phyloP scores from a whole-genome alignment of 2,113 vertebrate species.

The Amia ocellicauda region DNA sequence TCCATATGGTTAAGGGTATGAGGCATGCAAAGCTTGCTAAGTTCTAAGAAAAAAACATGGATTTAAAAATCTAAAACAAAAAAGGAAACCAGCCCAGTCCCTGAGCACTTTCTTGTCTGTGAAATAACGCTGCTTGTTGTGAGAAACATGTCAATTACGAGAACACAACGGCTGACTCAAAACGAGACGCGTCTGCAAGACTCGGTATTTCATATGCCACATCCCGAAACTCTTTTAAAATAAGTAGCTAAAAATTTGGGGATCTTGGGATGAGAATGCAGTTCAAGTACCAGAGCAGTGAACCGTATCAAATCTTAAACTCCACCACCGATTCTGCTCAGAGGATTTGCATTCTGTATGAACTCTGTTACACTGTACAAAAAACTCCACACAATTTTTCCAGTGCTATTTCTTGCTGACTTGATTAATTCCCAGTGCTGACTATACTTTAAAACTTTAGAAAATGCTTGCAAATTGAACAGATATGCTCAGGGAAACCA shows the following conservation, averaged over 20 bases:
- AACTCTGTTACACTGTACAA: too few relatives aligned
- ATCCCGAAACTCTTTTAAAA: too few relatives aligned
- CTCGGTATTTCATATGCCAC: too few relatives aligned
- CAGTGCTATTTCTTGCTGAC: slow-evolving; percentile 8
- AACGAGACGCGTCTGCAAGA: too few relatives aligned
- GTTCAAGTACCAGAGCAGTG: too few relatives aligned
- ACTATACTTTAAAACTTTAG: neutral
- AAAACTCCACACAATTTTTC: too few relatives aligned
- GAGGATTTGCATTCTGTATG: too few relatives aligned
- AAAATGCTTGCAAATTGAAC: slow-evolving; percentile 1
- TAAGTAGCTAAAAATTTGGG: too few relatives aligned
- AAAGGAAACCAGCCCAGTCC: neutral
- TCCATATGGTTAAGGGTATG: neutral
- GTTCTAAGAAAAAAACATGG: neutral
- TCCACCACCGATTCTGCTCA: too few relatives aligned
- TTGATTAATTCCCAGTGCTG: neutral
- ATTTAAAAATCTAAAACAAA: neutral
- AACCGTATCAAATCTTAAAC: too few relatives aligned
- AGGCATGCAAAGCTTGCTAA: neutral
- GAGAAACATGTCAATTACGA: slow-evolving; percentile 3
- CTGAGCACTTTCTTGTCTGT: neutral
- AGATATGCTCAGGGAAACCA: neutral
- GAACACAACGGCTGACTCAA: too few relatives aligned
- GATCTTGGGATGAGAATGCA: too few relatives aligned
- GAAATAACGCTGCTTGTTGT: neutral